Conservation (phyloP, 2,888 invertebrate genomes). For the Limenitis camilla region DNA sequence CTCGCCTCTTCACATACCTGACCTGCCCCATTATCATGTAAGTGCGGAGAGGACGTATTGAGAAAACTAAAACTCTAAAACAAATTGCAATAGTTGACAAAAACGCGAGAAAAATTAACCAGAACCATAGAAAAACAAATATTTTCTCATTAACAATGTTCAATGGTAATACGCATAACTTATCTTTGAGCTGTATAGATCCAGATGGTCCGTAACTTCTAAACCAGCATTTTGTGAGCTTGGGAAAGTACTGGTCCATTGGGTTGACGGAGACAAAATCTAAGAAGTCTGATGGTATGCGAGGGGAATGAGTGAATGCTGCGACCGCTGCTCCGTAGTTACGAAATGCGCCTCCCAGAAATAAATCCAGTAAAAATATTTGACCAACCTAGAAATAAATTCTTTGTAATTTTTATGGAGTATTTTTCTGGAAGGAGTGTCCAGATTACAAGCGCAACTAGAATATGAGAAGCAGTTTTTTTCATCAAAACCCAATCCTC, state of each 20-base stretch:
- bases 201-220: slow-evolving; percentile 77
- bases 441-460: too few species aligned
- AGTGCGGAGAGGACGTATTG: slow-evolving; percentile 73
- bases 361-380: slow-evolving; percentile 79
- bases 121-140: slow-evolving; percentile 83
- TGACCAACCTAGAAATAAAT: slow-evolving; percentile 72
- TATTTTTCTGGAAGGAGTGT: too few species aligned
- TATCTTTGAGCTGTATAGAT: slow-evolving; percentile 71
- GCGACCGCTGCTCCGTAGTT: slow-evolving; percentile 75
- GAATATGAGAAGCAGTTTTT: too few species aligned
- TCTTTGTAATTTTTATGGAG: not conserved
- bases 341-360: slow-evolving; percentile 77
- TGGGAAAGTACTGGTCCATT: slow-evolving; percentile 81
- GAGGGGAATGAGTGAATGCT: slow-evolving; percentile 57
- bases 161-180: slow-evolving; percentile 82
- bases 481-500: too few species aligned
- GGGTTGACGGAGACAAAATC: slow-evolving; percentile 61
- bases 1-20: slow-evolving; percentile 65
- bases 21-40: slow-evolving; percentile 77
- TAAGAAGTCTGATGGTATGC: slow-evolving; percentile 34
- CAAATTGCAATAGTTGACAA: slow-evolving; percentile 77
- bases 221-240: slow-evolving; percentile 78
- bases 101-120: slow-evolving; percentile 79
- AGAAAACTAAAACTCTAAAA: slow-evolving; percentile 77
- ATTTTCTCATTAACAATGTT: slow-evolving; percentile 88